Evolutionary conservation across 2,113 vertebrate genomes (phyloP).

Genomic region (Lasiurus cinereus): DNA sequence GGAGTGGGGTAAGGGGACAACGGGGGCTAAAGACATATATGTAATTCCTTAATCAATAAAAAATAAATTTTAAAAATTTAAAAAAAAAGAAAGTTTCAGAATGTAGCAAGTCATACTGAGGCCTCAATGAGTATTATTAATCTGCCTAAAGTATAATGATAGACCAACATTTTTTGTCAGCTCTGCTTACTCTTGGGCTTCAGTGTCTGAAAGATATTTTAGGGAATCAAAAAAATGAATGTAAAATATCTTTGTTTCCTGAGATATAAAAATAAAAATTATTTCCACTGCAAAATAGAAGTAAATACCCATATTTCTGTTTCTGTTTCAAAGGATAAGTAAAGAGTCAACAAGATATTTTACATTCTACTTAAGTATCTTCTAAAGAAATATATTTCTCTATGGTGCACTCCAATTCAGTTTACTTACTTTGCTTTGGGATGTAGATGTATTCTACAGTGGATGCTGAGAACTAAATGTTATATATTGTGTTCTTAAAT

Average conservation of each 20-base stretch:
- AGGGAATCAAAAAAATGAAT: conserved; percentile 68
- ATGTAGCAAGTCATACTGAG: conserved; percentile 50
- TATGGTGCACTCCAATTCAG: conserved; percentile 47
- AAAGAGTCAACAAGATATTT: conserved; percentile 48
- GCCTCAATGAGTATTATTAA: conserved; percentile 63
- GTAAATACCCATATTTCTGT: neutral
- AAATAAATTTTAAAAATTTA: too few relatives aligned
- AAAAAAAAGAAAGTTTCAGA: neutral
- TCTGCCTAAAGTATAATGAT: conserved; percentile 43
- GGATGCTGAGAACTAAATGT: conserved; percentile 25
- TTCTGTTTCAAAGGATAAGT: conserved; percentile 30
- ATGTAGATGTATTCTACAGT: conserved; percentile 27
- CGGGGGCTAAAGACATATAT: too few relatives aligned
- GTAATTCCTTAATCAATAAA: too few relatives aligned
- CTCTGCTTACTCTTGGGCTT: conserved; percentile 50
- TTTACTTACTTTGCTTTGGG: conserved; percentile 66
- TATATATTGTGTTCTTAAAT: conserved; percentile 67
- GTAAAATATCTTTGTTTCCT: neutral
- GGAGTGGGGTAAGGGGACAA: too few relatives aligned
- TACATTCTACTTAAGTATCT: conserved; percentile 41
- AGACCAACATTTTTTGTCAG: conserved; percentile 25
- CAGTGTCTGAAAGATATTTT: conserved; percentile 54
- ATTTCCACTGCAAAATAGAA: conserved; percentile 54
- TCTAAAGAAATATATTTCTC: conserved; percentile 51
- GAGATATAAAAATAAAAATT: conserved; percentile 56